Evolutionary conservation across 2,888 invertebrate species (phyloP).

Genomic region (Eudasyphora cyanicolor): DNA sequence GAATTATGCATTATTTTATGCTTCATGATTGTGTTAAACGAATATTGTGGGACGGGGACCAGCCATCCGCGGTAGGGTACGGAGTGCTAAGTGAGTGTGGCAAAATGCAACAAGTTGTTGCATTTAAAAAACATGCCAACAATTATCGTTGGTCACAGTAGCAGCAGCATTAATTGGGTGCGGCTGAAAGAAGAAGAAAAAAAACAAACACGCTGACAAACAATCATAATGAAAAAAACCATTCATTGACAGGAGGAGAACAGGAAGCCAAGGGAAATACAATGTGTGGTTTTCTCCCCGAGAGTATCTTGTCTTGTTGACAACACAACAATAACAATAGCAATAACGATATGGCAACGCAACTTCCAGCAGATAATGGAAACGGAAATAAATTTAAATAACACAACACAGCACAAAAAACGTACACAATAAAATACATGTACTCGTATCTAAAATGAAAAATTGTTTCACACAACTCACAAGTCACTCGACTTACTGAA

Average conservation of each 20-base stretch:
- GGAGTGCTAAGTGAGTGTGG: neutral
- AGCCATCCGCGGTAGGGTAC: neutral
- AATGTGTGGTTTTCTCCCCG: too few relatives aligned
- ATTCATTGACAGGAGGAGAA: too few relatives aligned
- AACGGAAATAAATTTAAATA: neutral
- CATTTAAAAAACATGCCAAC: neutral
- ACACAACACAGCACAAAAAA: neutral
- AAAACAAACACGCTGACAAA: too few relatives aligned
- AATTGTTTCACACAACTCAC: neutral
- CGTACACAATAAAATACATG: neutral
- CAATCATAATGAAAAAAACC: too few relatives aligned
- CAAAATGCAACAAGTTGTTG: conserved; percentile 4
- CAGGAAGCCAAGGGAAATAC: neutral
- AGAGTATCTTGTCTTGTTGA: neutral
- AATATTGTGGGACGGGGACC: neutral
- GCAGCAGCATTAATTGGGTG: neutral
- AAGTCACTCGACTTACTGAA: neutral
- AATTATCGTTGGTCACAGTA: too few relatives aligned
- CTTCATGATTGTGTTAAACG: neutral
- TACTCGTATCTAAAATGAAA: too few relatives aligned
- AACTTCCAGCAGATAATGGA: neutral
- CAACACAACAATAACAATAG: neutral
- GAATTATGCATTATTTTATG: neutral
- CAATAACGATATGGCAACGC: too few relatives aligned
- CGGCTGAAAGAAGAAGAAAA: neutral